Base-by-base conservation (phyloP, 2,888 invertebrate species). In the Drosophila helvetica region DNA sequence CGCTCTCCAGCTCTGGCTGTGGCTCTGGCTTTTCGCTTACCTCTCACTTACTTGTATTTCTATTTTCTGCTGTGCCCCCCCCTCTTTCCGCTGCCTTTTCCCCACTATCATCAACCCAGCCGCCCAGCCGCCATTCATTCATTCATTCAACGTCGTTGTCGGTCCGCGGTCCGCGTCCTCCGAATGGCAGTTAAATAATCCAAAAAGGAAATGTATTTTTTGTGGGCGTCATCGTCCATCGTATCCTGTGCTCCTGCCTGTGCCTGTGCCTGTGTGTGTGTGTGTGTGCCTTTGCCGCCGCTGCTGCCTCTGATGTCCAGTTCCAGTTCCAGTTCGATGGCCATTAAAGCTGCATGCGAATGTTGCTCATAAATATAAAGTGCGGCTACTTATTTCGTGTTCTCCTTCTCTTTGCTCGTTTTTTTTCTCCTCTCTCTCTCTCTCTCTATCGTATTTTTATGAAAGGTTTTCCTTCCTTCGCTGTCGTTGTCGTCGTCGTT, bases 341-440 rank as follows among this genome's bases (percentile, higher is more conserved):
- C 76, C 79, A 80, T 80, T 80, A 80, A 80, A 78, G 85, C 79
- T 80, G 80, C 85, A 81, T 80, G 81, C 79, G 85, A 80, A 80
- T 84, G 84, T 76, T 67, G 56, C 82, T 79, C 82, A 79, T 79
- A 79, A 79, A 79, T 79, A 79, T 79, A 79, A 82, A 79, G 79
- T 79, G 85, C 70, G 79, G 85, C 81, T 84, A 80, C 80, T 84
- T 84, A 80, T 76, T 70, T 78, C 52, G 51, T 38, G 38, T 45
- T 64, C 53, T 64, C 52, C 54, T 19, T 18, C 27, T 38, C 17
- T 17, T 17, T 7, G 1, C 12, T 22, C 22, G 19, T 19, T 19
- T 22, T 17, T 45, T 30, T 3, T 25, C 50, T 2, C 43, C 38
- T 15, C 33, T 33, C 5, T 25, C 25, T n/a, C 55, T 17, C 15